Evolutionary conservation across 2,113 vertebrate species (phyloP).

Genomic region (Tyrannus savana): DNA sequence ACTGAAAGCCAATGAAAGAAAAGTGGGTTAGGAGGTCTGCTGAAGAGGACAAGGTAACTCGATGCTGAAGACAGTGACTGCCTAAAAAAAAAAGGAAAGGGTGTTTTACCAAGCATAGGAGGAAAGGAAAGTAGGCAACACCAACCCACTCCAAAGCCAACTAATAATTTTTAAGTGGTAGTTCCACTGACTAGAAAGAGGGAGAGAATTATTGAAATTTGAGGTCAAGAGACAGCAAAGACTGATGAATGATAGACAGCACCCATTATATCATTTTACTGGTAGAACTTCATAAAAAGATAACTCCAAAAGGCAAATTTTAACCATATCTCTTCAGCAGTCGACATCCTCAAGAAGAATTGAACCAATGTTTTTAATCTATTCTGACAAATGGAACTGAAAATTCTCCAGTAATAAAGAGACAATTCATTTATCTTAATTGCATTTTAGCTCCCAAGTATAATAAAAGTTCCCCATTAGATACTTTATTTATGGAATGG

Average conservation of each 20-base stretch:
- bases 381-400: background rate
- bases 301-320: background rate
- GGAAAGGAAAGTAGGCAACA: background rate
- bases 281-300: background rate
- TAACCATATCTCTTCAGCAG: background rate
- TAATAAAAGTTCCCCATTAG: background rate
- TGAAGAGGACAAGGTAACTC: background rate
- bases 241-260: background rate
- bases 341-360: background rate
- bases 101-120: background rate
- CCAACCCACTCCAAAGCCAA: background rate
- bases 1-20: background rate
- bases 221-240: background rate
- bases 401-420: background rate
- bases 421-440: background rate
- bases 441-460: background rate
- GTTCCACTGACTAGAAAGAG: background rate
- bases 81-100: accelerated
- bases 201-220: background rate
- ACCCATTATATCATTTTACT: background rate
- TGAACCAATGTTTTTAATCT: background rate
- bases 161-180: background rate
- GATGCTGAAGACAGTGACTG: background rate
- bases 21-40: background rate
- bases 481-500: background rate